Conservation (phyloP, 2,888 invertebrate species). For the Drosophila parthenogenetica region DNA sequence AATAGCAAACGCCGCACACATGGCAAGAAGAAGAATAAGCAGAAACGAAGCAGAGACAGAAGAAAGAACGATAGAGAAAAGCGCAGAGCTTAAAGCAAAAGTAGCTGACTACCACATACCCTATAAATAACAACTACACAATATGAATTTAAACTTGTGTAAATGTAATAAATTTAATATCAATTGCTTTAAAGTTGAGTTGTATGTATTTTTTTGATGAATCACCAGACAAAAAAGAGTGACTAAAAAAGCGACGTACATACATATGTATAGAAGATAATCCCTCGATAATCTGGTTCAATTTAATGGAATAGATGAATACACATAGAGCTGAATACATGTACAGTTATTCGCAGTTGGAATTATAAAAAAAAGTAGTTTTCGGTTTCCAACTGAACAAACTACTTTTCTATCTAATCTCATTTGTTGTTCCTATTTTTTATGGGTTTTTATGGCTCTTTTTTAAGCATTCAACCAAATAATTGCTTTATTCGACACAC, state of each 20-base stretch:
- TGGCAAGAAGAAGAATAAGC: conserved; percentile 31
- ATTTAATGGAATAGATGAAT: conserved; percentile 3
- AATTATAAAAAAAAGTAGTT: conserved; percentile 35
- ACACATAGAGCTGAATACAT: not conserved
- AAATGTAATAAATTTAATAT: too few relatives aligned
- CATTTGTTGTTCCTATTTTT: conserved; percentile 33
- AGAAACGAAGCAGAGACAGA: conserved; percentile 44
- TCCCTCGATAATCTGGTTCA: conserved; percentile 6
- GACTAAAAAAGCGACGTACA: too few relatives aligned
- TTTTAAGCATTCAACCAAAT: conserved; percentile 70
- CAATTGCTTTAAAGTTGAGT: too few relatives aligned
- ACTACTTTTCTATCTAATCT: conserved; percentile 76
- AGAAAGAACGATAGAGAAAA: conserved; percentile 23
- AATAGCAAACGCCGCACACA: conserved; percentile 76
- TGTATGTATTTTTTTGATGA: too few relatives aligned
- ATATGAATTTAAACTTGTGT: too few relatives aligned
- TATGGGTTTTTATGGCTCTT: conserved; percentile 32
- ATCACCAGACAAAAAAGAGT: not conserved
- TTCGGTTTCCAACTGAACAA: conserved; percentile 68
- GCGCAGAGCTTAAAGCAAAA: not conserved
- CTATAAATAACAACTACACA: conserved; percentile 3
- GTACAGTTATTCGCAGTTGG: not conserved
- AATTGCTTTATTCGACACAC: conserved; percentile 60
- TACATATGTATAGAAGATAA: conserved; percentile 2
- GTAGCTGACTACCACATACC: conserved; percentile 19